Evolutionary conservation across 2,113 vertebrate genomes (phyloP).

Genomic region (Bubalus kerabau): DNA sequence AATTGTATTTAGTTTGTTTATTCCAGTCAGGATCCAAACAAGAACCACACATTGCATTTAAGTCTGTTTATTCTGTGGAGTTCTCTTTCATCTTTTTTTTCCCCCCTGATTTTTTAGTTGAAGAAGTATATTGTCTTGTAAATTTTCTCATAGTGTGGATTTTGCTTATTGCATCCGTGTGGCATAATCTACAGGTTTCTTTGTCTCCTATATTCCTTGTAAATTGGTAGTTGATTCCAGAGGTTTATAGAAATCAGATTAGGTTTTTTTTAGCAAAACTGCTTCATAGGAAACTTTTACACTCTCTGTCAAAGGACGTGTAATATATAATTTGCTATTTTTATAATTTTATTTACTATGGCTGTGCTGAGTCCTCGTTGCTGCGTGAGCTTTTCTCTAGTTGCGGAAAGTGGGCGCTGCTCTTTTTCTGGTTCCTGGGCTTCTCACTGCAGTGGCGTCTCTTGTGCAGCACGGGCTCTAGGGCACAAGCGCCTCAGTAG

Average conservation of each 20-base stretch:
- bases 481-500: background rate
- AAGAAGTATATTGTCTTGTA: background rate
- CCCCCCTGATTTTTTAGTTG: background rate
- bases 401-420: background rate
- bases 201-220: background rate
- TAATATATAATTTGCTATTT: background rate
- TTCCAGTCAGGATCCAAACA: background rate
- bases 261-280: background rate
- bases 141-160: background rate
- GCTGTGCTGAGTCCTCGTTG: background rate
- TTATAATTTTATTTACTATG: background rate
- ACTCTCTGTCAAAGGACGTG: background rate
- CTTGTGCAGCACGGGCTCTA: background rate
- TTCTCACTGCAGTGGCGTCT: background rate
- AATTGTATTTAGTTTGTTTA: background rate
- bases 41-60: background rate
- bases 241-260: background rate
- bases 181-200: background rate
- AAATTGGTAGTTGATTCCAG: background rate
- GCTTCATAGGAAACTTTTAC: background rate
- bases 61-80: background rate
- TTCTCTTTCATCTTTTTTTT: background rate
- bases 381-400: background rate
- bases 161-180: background rate
- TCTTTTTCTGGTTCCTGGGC: background rate